Evolutionary conservation across 1,140 invertebrate species (phyloP).

Genomic region (Lepidurus apus): DNA sequence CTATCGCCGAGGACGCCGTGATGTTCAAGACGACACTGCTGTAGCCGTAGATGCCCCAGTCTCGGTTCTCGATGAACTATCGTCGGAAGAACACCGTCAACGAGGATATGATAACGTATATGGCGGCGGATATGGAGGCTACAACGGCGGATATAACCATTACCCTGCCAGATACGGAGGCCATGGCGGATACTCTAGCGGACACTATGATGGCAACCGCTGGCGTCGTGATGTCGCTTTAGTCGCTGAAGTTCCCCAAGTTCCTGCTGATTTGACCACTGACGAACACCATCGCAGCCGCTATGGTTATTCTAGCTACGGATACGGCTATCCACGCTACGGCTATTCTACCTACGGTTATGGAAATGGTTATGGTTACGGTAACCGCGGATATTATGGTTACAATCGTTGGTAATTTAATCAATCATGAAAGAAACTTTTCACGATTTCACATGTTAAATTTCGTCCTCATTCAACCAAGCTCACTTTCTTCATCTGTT

Average conservation of each 20-base stretch:
- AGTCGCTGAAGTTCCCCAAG: neutral
- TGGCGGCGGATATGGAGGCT: neutral
- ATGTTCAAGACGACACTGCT: neutral
- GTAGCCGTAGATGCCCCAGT: neutral
- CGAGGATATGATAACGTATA: neutral
- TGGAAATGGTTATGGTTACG: too few relatives aligned
- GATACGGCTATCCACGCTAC: neutral
- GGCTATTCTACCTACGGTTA: neutral
- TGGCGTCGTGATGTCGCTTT: conserved; percentile 2
- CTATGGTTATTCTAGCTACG: conserved; percentile 5
- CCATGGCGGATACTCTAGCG: neutral
- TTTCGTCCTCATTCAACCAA: too few relatives aligned
- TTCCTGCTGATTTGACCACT: neutral
- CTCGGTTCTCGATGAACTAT: neutral
- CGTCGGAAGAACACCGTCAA: neutral
- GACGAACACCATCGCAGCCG: neutral
- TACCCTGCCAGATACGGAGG: neutral
- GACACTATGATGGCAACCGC: neutral
- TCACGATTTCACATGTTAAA: too few relatives aligned
- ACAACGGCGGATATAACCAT: neutral
- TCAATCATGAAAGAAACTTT: too few relatives aligned
- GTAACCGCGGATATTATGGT: neutral
- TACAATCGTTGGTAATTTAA: neutral
- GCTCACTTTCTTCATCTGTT: too few relatives aligned
- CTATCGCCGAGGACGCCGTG: neutral